Percentiles rank a stretch among this genome's conserved stretches.
Evolutionary conservation across 2,797 vertebrate species (phyloP).

Genomic region (Peromyscus aztecus): DNA sequence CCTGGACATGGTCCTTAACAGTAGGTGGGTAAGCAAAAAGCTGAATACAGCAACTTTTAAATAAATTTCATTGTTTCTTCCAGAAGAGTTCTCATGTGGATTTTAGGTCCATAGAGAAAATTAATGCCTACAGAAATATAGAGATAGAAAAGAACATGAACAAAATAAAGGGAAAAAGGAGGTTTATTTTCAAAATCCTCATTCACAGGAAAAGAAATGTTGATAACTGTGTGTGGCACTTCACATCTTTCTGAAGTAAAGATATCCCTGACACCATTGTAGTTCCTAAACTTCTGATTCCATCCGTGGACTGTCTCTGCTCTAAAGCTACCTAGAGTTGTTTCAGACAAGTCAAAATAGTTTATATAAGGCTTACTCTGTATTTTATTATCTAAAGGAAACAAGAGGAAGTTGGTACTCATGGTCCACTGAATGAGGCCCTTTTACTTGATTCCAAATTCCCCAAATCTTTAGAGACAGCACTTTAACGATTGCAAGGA

Average conservation of each 20-base stretch:
- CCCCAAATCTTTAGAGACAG: not conserved
- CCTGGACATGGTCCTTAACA: not conserved
- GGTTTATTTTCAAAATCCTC: not conserved
- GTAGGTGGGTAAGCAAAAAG: not conserved
- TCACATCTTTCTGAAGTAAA: not conserved
- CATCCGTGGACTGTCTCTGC: not conserved
- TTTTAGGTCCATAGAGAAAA: not conserved
- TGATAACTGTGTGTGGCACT: fast-evolving
- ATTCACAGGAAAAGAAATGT: not conserved
- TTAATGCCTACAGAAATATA: not conserved
- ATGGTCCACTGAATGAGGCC: not conserved
- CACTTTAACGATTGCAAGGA: not conserved
- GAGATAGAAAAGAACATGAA: not conserved
- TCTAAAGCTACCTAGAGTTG: too few relatives aligned
- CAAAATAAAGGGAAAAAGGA: not conserved
- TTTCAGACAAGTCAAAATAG: not conserved
- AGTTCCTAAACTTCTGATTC: not conserved
- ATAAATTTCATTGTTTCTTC: not conserved
- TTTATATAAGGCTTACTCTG: not conserved
- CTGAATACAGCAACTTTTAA: not conserved
- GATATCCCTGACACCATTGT: fast-evolving
- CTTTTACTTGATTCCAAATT: not conserved
- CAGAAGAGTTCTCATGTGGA: not conserved
- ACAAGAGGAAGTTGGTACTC: not conserved
- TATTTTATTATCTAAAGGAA: not conserved